Evolutionary conservation across 2,888 invertebrate species (phyloP).

Genomic region (Tridacna crocea): DNA sequence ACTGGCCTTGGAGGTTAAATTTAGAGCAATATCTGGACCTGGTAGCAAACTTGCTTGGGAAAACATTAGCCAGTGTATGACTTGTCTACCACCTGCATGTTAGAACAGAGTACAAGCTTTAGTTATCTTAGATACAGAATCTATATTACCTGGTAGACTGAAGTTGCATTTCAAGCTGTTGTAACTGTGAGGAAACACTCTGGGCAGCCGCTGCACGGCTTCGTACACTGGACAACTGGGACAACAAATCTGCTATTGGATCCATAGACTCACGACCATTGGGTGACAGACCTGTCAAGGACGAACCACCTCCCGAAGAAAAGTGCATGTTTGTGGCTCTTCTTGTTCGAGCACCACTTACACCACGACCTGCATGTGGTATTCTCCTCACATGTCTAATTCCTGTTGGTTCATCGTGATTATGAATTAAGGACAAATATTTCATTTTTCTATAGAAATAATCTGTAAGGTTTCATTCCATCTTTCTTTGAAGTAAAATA

Average conservation of each 20-base stretch:
- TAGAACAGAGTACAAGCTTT: no score
- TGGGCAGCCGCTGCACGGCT: constrained; percentile 85
- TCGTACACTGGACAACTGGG: constrained; percentile 97
- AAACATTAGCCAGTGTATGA: no score
- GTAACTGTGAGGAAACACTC: constrained; percentile 86
- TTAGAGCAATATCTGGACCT: no score
- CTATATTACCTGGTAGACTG: constrained; percentile 90
- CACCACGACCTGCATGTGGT: constrained; percentile 90
- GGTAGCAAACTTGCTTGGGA: no score
- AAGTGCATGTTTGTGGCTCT: constrained; percentile 96
- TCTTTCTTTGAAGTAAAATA: no score
- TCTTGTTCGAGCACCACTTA: constrained; percentile 91
- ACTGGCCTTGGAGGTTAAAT: no score
- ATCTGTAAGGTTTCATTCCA: neutral
- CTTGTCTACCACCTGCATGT: no score
- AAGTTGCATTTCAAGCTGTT: constrained; percentile 96
- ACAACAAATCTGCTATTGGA: constrained; percentile 97
- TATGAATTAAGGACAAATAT: constrained; percentile 16
- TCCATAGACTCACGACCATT: constrained; percentile 97
- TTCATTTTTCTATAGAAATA: neutral
- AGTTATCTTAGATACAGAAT: constrained; percentile 4
- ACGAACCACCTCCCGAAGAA: constrained; percentile 92
- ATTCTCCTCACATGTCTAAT: constrained; percentile 89
- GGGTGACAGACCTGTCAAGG: constrained; percentile 92
- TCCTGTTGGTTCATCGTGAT: constrained; percentile 93